Conservation (phyloP, 64 coral and sea anemone genomes). For the Montipora foliosa region DNA sequence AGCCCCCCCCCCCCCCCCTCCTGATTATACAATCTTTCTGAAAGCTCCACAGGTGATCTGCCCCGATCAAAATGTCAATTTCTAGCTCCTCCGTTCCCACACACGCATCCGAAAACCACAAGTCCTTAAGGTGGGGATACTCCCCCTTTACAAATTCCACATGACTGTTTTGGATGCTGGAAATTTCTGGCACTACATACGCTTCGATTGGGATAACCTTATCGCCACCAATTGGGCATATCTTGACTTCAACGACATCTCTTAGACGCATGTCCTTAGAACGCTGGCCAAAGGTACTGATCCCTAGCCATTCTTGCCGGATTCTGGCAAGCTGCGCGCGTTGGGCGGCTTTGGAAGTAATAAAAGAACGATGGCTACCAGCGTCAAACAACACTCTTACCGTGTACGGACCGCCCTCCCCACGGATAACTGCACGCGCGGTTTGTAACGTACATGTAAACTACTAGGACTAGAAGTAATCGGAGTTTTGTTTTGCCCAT, state of each 20-base stretch:
- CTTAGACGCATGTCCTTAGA: not conserved
- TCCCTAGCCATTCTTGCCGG: constrained; percentile 37
- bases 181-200: no score
- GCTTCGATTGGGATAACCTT: no score
- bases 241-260: no score
- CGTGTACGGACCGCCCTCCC: constrained; percentile 3
- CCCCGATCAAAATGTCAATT: not conserved
- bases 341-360: not conserved
- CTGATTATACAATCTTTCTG: constrained; percentile 27
- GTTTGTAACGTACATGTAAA: constrained; percentile 57
- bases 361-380: constrained; percentile 62
- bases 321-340: not conserved
- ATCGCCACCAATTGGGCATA: no score
- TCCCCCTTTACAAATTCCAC: no score
- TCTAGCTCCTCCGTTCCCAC: no score
- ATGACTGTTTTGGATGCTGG: no score
- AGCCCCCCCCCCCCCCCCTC: not conserved
- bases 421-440: constrained; percentile 18
- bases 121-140: no score
- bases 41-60: constrained; percentile 11
- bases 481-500: not conserved
- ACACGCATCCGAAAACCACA: no score
- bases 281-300: constrained; percentile 35
- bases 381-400: constrained; percentile 59
- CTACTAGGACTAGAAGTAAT: not conserved